Evolutionary conservation across 2,113 vertebrate genomes (phyloP), one percentile per base, ranked within the genome.

Genomic region (Chionomys nivalis): DNA sequence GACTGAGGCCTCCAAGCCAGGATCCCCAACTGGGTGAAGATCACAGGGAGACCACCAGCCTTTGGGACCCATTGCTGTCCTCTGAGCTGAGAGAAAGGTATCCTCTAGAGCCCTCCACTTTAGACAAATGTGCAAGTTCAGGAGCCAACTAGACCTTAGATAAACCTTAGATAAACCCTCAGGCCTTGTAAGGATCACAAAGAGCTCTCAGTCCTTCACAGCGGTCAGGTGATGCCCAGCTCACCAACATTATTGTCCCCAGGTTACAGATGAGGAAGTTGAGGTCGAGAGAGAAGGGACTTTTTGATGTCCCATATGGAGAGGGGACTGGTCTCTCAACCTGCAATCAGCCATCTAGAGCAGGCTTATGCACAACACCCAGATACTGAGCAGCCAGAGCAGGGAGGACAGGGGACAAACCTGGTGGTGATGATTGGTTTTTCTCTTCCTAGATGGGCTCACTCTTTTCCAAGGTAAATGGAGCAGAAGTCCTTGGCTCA

Each of bases 51-150:
- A 81, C 66, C 47, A 47, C 75, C 49, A 11, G 14, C 36, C 87
- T 97, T 96, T 95, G 95, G 61, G 73, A 78, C 70, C 9, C 91
- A 78, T 96, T 96, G 95, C 95, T 95, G 42, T 94, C 61, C 87
- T 79, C 76, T 93, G 81, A 94, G 42, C 85, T 92, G 79, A 83
- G 93, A 76, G 87, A 82, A 78, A 68, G 5, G 5, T 23, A 42
- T 70, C 31, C 76, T 95, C 75, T 58, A 75, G 39, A 72, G 10
- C 68, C 36, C 7, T 86, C 73, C 39, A 61, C 72, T 70, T 63
- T 47, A 68, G 61, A n/a, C 83, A 87, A 23, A 87, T 82, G 82
- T n/a, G 42, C 76, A 31, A 7, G 3, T 55, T 78, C 52, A 78
- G 55, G 61, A 63, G 47, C 33, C 33, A 72, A 23, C 21, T 42